Conservation (phyloP, 1,140 invertebrate genomes). For the Platyscapa corneri region DNA sequence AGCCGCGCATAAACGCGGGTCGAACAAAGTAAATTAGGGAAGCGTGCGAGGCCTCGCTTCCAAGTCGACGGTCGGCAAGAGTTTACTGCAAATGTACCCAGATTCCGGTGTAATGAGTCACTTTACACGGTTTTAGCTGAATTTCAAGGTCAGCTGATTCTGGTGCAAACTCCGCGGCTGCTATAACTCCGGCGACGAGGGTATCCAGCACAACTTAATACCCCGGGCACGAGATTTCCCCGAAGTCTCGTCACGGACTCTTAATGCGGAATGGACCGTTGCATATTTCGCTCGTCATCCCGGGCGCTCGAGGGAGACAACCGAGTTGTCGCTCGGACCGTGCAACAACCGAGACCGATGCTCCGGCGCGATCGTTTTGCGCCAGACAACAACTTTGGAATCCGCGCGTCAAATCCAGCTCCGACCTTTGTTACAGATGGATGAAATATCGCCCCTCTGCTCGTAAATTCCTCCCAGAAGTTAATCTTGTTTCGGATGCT, state of each 20-base stretch:
- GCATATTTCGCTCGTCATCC: constrained; percentile 21
- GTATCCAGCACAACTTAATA: constrained; percentile 2
- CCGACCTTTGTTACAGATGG: not conserved
- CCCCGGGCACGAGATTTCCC: constrained; percentile 22
- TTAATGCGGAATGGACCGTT: constrained; percentile 20
- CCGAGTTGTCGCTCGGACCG: no score
- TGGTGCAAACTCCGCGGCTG: not conserved
- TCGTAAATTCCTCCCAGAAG: constrained; percentile 58
- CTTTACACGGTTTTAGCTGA: not conserved
- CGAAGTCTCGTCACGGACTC: constrained; percentile 29
- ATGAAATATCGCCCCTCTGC: constrained; percentile 44
- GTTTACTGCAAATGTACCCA: not conserved
- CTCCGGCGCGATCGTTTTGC: not conserved
- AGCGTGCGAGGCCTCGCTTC: not conserved
- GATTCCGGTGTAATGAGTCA: not conserved
- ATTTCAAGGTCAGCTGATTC: not conserved
- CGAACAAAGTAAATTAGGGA: not conserved
- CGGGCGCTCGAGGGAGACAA: not conserved
- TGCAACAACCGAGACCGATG: not conserved
- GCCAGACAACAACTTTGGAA: not conserved
- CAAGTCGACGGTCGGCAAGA: not conserved
- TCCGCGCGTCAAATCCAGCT: not conserved
- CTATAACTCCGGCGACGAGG: not conserved
- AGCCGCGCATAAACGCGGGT: not conserved
- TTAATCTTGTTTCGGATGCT: not conserved